A percentile compares a stretch with the other conserved stretches of the same genome.
Evolutionary conservation across 1,140 invertebrate genomes (phyloP).

Genomic region (Ooceraea biroi): DNA sequence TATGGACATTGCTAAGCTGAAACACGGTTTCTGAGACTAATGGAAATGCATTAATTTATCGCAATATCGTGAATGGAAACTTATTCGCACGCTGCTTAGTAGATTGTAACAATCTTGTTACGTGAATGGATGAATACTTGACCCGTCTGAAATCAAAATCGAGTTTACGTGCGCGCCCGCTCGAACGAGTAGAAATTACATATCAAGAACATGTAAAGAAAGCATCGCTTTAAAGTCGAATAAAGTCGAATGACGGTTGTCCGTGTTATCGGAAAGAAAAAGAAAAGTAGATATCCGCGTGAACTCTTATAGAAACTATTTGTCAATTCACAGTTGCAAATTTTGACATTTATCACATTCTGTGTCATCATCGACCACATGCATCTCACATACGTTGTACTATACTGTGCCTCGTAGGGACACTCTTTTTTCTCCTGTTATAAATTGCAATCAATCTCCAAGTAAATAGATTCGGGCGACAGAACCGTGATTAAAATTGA

Average conservation of each 20-base stretch:
- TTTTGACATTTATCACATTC: neutral
- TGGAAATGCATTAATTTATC: slow-evolving; percentile 61
- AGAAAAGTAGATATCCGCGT: too few relatives aligned
- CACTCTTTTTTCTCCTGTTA: slow-evolving; percentile 1
- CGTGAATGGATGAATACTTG: slow-evolving; percentile 15
- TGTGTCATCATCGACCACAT: slow-evolving; percentile 4
- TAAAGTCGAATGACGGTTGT: too few relatives aligned
- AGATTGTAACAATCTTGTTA: slow-evolving; percentile 31
- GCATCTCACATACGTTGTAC: slow-evolving; percentile 34
- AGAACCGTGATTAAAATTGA: slow-evolving; percentile 59
- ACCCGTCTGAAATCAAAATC: slow-evolving; percentile 5
- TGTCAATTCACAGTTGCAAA: slow-evolving; percentile 7
- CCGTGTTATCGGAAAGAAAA: too few relatives aligned
- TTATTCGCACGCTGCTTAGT: slow-evolving; percentile 20
- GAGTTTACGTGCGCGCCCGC: neutral
- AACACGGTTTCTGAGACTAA: slow-evolving; percentile 37
- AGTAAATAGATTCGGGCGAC: slow-evolving; percentile 56
- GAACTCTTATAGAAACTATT: too few relatives aligned
- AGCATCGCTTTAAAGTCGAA: too few relatives aligned
- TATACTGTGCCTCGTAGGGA: neutral
- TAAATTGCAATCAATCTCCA: slow-evolving; percentile 50
- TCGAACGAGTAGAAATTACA: too few relatives aligned
- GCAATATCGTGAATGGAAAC: slow-evolving; percentile 35
- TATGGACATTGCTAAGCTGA: slow-evolving; percentile 38
- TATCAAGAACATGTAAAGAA: too few relatives aligned